These are phyloP conservation scores for Nymphalis c-album DNA, from an alignment of 2,888 invertebrate genomes.

Conservation along the genomic window DNA sequence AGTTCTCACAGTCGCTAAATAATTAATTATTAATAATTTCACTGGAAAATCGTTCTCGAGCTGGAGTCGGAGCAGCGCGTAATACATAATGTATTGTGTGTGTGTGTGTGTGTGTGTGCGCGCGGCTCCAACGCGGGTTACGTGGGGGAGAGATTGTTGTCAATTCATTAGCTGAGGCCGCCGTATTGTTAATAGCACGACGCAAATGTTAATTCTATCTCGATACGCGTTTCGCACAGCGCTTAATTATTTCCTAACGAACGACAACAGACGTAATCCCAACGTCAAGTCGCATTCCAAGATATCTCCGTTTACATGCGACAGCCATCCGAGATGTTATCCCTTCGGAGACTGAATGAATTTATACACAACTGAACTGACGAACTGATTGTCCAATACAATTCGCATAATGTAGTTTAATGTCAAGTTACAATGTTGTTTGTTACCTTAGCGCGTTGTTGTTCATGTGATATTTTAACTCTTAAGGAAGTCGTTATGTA, in stretches of 20 bases:
- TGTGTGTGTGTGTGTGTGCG: too few relatives aligned
- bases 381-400: too few relatives aligned
- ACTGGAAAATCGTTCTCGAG: constrained; percentile 14
- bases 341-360: neutral
- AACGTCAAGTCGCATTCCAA: neutral
- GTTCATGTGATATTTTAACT: too few relatives aligned
- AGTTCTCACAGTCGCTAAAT: constrained; percentile 2
- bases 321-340: neutral
- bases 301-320: neutral
- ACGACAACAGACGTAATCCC: constrained; percentile 24
- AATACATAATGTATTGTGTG: constrained; percentile 21
- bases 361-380: too few relatives aligned
- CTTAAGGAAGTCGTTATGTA: constrained; percentile 1
- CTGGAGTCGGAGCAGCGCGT: constrained; percentile 11
- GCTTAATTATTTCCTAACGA: constrained; percentile 38
- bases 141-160: constrained; percentile 27
- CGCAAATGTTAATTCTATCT: constrained; percentile 26
- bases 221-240: constrained; percentile 30
- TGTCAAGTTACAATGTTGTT: neutral
- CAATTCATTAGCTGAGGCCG: constrained; percentile 27
- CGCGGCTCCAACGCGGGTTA: constrained; percentile 4
- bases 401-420: too few relatives aligned
- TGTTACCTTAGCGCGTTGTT: neutral
- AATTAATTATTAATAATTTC: constrained; percentile 19
- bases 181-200: constrained; percentile 26